Evolutionary conservation across 2,888 invertebrate genomes (phyloP), one percentile per base, ranked within the genome.

Genomic region (Cepaea hortensis): DNA sequence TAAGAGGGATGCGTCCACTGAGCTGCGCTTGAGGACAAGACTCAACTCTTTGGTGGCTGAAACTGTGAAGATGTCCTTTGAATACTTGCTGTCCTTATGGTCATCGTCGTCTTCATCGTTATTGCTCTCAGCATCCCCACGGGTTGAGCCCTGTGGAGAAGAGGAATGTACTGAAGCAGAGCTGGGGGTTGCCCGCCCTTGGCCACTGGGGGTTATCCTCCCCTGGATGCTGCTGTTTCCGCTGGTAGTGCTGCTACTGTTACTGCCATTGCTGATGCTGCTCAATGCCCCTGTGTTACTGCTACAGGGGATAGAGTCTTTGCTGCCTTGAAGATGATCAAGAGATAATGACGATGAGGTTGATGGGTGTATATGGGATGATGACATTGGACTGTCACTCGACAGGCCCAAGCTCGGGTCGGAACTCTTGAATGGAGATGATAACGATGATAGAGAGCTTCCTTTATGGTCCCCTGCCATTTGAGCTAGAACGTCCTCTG

Each of bases 401-500:
- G 85, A 70, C 46, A 85, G n/a, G 46, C 81, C 81, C 18, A 81
- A 76, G 9, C 5, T 7, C 18, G 46, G 18, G 20, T 75, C 84
- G 46, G 75, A 23, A 3, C 15, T 13, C 20, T 77, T 65, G 18
- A 48, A 81, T 35, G 84, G 80, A 0, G 85, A 85, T 77, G 87
- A 84, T 13, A 85, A 62, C 7, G 85, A 85, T 23, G 84, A 84
- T 3, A 79, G 23, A 3, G 77, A 50, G 20, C 72, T 70, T 61
- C 77, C 84, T 62, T 88, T 89, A 18, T 50, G 68, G 65, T 83
- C 88, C n/a, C 81, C 84, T 61, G 85, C 88, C 73, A 98, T 97
- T 92, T 97, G 97, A 94, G 97, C 97, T 85, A 98, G 95, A 87
- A 98, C 95, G 95, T 98, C 97, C 94, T 98, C 98, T 76, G 98